Evolutionary conservation across 2,888 invertebrate species (phyloP), one percentile per base, ranked within the genome.

Genomic region (Acleris holmiana): DNA sequence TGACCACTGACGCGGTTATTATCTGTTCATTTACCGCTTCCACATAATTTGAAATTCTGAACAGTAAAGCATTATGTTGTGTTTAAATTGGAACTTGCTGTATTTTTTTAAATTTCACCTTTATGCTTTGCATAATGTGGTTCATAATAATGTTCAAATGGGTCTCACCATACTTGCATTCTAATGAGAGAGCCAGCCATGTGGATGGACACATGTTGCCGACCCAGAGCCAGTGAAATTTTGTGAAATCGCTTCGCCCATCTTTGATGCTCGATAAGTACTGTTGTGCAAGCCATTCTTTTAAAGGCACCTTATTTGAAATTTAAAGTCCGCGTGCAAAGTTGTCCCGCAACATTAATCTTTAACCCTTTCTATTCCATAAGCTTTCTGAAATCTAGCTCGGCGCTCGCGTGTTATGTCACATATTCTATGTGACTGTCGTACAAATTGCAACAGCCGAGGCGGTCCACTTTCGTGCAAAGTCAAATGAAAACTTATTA

Each of bases 391-490:
- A 75, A 77, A 75, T 77, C 73, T 75, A 71, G 44, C 53, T 55
- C 40, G 54, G 35, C 7, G 75, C 72, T 74, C 77, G 75, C 77
- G 74, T 76, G 82, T 84, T 84, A 84, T 83, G 84, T 84, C 82
- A 84, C 82, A 83, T 80, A 82, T 77, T 78, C 78, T 74, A 75
- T 76, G 74, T 77, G 80, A 79, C 74, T 80, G 82, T 80, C 81
- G 77, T 79, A 78, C 77, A 73, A 81, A 83, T 83, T 84, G 82
- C 83, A 83, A 83, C 80, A 83, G 74, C 76, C 74, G 73, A 73
- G 75, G 71, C 73, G 77, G 75, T 44, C 58, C 17, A 49, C 59
- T 55, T 76, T 76, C 73, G 74, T 74, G 73, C 70, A 71, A 69
- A 64, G 71, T 72, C 35, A 60, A 65, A 60, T 60, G 54, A 35